Evolutionary conservation across 2,888 invertebrate genomes (phyloP), one percentile per base, ranked within the genome.

Genomic region (Xanthostigma xanthostigma): DNA sequence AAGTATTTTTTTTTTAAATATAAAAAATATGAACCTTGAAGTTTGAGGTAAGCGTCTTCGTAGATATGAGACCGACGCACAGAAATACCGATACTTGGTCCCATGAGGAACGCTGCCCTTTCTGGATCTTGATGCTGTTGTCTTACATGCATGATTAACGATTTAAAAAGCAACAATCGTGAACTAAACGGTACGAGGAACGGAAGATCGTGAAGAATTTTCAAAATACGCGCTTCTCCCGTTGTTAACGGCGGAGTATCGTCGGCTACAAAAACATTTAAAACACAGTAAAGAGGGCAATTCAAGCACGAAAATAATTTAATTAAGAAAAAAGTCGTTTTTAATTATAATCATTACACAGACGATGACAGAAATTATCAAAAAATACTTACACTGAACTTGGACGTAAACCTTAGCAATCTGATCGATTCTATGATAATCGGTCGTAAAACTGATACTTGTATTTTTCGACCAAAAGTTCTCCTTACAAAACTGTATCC

Each of bases 171-270:
- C 53, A 87, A 73, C 6, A 96, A 90, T 52, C 97, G 74, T 50
- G 92, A 87, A 55, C 84, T 82, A 64, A 97, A 97, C 10, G 90
- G 83, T 43, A 97, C 84, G 11, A 94, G 83, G 68, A 97, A 98
- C 0, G 97, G 97, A 52, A 97, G 81, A 66, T 95, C 91, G 50
- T 87, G 81, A 13, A 97, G 69, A 51, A 97, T 81, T 0, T 91
- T 89, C 41, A 93, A 73, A 2, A 90, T 87, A 49, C 94, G 76
- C 37, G 90, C 76, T 66, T 95, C 94, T 53, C 84, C 86, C 8
- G 87, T 87, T 0, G 92, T 88, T 53, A 93, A 68, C 0, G 89
- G 89, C 1, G 90, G 89, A 0, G 85, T 81, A 53, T 86, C 85
- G 56, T 87, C 87, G 73, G 71, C 60, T 70, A 65, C 51, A 54